phyloP scores from a whole-genome alignment of 1,140 invertebrate genomes.

The Panagrolaimus sp. region DNA sequence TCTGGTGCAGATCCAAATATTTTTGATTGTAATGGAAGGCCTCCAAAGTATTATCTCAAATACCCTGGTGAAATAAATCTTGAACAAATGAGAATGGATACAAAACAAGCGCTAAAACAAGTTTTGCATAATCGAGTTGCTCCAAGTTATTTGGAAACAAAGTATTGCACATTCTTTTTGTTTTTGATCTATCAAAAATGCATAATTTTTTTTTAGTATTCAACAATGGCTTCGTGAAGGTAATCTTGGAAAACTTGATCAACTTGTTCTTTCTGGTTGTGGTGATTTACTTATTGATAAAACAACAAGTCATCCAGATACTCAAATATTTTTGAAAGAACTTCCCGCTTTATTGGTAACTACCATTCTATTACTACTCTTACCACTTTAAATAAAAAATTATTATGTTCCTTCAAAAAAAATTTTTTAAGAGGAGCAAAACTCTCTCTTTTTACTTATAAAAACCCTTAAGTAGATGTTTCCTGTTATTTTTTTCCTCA shows the following conservation, averaged over 20 bases:
- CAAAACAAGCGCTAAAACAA: conserved; percentile 55
- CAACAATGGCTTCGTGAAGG: conserved; percentile 63
- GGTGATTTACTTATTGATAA: conserved; percentile 68
- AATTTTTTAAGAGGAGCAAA: too few relatives aligned
- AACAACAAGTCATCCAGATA: conserved; percentile 67
- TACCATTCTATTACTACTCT: conserved; percentile 29
- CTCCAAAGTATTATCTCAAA: conserved; percentile 56
- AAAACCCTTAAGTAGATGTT: conserved; percentile 13
- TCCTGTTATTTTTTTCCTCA: conserved; percentile 11
- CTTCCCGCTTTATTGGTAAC: conserved; percentile 69
- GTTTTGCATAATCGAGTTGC: conserved; percentile 57
- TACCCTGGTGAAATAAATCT: conserved; percentile 58
- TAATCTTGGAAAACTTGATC: conserved; percentile 61
- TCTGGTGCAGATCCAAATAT: conserved; percentile 75
- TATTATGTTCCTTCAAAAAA: conserved; percentile 21
- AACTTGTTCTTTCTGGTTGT: conserved; percentile 62
- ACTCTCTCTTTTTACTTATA: too few relatives aligned
- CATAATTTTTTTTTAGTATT: conserved; percentile 55
- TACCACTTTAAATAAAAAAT: conserved; percentile 29
- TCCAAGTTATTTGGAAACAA: conserved; percentile 57
- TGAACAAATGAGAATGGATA: conserved; percentile 52
- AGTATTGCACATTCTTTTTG: conserved; percentile 20
- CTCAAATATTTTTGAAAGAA: conserved; percentile 68
- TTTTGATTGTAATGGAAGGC: conserved; percentile 68
- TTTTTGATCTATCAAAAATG: background rate